Conservation (phyloP, 1,140 invertebrate species). For the Pygmarrhopalites habei region DNA sequence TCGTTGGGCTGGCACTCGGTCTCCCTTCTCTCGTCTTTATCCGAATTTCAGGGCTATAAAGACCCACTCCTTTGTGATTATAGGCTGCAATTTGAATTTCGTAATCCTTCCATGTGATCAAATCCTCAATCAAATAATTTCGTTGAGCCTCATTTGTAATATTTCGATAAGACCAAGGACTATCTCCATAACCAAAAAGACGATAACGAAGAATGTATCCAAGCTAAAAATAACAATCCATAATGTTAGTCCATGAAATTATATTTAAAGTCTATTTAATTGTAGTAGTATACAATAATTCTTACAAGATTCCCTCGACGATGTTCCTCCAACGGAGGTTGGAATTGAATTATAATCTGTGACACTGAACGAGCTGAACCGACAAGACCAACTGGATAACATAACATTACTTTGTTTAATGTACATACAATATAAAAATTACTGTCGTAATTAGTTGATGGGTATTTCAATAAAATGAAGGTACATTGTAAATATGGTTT, state of each 20-base stretch:
- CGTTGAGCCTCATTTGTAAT: constrained; percentile 87
- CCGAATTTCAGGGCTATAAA: constrained; percentile 81
- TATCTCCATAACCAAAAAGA: constrained; percentile 80
- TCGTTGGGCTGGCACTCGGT: constrained; percentile 82
- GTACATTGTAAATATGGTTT: no score
- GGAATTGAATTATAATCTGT: constrained; percentile 96
- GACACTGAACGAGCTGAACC: constrained; percentile 84
- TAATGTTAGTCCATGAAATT: no score
- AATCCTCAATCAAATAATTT: constrained; percentile 83
- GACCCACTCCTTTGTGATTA: constrained; percentile 92
- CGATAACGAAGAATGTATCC: constrained; percentile 89
- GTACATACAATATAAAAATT: no score
- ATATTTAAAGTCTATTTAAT: no score
- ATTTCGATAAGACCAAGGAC: constrained; percentile 80
- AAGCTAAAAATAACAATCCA: no score
- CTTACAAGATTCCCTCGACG: constrained; percentile 94
- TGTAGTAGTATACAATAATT: no score
- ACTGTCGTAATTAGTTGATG: no score
- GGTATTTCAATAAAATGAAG: no score
- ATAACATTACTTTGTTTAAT: no score
- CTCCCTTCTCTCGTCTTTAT: constrained; percentile 63
- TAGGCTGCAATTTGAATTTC: constrained; percentile 94
- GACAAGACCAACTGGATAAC: constrained; percentile 76
- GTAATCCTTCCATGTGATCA: constrained; percentile 98
- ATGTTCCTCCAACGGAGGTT: constrained; percentile 83